phyloP scores from a whole-genome alignment of 2,797 vertebrate genomes.

The Prunella strophiata region DNA sequence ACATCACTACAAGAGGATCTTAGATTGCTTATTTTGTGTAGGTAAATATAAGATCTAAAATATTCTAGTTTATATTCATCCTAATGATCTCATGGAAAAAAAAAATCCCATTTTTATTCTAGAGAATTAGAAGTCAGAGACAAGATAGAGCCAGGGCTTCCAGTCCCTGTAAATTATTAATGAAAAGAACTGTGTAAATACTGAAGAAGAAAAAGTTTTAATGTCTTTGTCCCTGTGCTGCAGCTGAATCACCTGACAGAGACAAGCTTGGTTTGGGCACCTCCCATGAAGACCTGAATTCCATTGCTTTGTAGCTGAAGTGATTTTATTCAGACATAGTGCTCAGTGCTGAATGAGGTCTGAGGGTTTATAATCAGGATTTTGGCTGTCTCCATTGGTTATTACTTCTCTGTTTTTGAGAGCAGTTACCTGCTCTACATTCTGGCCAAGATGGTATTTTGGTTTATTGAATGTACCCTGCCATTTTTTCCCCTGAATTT shows the following conservation, averaged over 20 bases:
- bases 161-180: slow-evolving; percentile 34
- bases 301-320: neutral
- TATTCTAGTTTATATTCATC: neutral
- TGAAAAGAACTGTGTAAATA: slow-evolving; percentile 27
- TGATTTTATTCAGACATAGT: neutral
- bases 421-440: neutral
- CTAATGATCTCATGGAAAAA: neutral
- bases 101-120: neutral
- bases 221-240: neutral
- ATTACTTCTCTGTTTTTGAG: neutral
- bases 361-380: neutral
- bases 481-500: neutral
- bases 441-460: neutral
- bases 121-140: slow-evolving; percentile 1
- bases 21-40: neutral
- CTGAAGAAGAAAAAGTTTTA: neutral
- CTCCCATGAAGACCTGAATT: neutral
- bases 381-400: neutral
- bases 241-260: neutral
- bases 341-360: neutral
- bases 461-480: neutral
- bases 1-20: neutral
- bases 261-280: neutral
- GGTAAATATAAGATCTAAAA: neutral
- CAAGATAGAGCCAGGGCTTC: neutral